Evolutionary conservation across 2,797 vertebrate species (phyloP).

Genomic region (Oceanodroma leucorhoa): DNA sequence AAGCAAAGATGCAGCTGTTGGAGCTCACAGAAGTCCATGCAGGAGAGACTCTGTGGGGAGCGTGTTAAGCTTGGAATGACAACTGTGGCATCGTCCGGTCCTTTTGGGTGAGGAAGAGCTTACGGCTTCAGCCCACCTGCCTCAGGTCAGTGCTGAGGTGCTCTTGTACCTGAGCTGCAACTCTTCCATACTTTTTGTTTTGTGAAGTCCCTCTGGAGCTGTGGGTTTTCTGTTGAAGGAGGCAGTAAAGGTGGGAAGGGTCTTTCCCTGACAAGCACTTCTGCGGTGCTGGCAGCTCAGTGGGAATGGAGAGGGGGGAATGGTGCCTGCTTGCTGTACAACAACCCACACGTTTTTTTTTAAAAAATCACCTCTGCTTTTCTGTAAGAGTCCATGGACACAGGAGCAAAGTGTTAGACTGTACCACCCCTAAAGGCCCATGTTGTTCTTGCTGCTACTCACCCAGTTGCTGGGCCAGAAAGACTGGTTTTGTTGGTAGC

Average conservation of each 20-base stretch:
- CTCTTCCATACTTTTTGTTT: not conserved
- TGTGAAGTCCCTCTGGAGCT: not conserved
- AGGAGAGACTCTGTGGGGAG: not conserved
- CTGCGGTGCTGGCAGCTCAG: not conserved
- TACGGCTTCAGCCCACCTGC: accelerated
- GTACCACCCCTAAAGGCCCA: not conserved
- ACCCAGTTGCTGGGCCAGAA: not conserved
- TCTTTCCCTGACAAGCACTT: not conserved
- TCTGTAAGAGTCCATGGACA: not conserved
- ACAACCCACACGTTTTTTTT: accelerated
- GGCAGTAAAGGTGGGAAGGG: not conserved
- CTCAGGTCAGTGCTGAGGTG: not conserved
- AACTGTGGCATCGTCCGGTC: not conserved
- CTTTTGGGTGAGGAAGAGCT: not conserved
- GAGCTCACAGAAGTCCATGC: not conserved
- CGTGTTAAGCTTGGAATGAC: not conserved
- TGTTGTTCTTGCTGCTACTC: not conserved
- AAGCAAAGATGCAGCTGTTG: not conserved
- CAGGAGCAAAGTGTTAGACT: not conserved
- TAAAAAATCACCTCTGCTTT: not conserved
- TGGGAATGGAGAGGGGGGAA: not conserved
- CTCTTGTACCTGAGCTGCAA: not conserved
- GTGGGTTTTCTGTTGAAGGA: not conserved
- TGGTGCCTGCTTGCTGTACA: not conserved
- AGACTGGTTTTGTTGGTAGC: not conserved